These are phyloP conservation scores for Marmota flaviventris DNA, from an alignment of 2,113 vertebrate genomes.

Conservation along the genomic window DNA sequence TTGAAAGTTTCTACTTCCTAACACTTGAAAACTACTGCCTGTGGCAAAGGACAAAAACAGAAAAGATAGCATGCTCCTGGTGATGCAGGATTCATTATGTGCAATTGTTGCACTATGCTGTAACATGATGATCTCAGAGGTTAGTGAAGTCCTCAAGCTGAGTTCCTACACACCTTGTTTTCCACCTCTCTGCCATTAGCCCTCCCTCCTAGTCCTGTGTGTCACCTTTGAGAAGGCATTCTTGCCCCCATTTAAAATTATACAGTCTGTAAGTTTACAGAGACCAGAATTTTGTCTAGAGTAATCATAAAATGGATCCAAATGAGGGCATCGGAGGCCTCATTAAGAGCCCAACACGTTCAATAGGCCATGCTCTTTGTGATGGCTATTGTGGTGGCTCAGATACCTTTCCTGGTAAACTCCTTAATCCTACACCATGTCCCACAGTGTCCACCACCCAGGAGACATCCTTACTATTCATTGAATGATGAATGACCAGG, in stretches of 20 bases:
- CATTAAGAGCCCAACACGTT: too few species aligned
- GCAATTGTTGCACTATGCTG: not conserved
- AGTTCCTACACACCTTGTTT: not conserved
- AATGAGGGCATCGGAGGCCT: not conserved
- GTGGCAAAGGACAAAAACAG: not conserved
- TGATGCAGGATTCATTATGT: not conserved
- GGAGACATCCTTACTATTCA: not conserved
- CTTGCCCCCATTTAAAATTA: not conserved
- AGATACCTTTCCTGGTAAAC: not conserved
- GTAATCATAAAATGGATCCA: not conserved
- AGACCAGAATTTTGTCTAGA: not conserved
- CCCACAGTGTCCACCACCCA: not conserved
- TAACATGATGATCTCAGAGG: not conserved
- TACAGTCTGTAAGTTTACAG: not conserved
- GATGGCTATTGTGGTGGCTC: not conserved
- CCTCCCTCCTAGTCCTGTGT: not conserved
- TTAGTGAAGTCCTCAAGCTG: not conserved
- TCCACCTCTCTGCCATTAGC: not conserved
- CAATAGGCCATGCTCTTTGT: not conserved
- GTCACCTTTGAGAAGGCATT: not conserved
- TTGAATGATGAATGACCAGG: not conserved
- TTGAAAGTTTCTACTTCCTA: not conserved
- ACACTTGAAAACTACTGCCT: not conserved
- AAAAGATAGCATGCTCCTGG: not conserved
- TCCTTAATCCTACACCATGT: not conserved